These are phyloP conservation scores for Stichopus chloronotus DNA, from an alignment of 35 echinoderm and acorn worm species.

Conservation along the genomic window DNA sequence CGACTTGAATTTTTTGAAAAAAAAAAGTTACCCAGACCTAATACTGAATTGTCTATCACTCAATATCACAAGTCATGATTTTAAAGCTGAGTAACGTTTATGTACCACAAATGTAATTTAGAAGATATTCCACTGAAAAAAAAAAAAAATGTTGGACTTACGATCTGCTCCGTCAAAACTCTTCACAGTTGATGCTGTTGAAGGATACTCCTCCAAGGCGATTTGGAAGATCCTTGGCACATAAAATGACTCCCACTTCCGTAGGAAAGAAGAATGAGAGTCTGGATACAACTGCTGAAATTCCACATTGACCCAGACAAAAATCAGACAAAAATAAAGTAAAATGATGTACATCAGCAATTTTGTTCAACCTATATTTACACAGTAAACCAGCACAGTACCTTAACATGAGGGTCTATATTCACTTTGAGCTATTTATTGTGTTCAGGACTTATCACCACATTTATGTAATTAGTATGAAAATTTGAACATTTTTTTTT, in stretches of 20 bases:
- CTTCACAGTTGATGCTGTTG: conserved; percentile 23
- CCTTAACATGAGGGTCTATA: neutral
- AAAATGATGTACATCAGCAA: conserved; percentile 8
- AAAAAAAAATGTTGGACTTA: neutral
- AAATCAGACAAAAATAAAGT: conserved; percentile 26
- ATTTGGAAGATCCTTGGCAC: conserved; percentile 13
- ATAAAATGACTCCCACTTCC: conserved; percentile 19
- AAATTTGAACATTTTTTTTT: conserved; percentile 26
- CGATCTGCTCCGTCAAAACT: conserved; percentile 24
- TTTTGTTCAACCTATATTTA: conserved; percentile 1
- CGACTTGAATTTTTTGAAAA: conserved; percentile 2
- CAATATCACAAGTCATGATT: conserved; percentile 4
- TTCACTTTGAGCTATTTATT: neutral
- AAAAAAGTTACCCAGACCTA: conserved; percentile 27
- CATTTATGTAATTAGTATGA: neutral
- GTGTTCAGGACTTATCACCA: neutral
- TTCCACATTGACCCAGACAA: conserved; percentile 13
- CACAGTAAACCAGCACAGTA: conserved; percentile 3
- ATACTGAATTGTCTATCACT: conserved; percentile 23
- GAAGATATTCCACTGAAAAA: neutral
- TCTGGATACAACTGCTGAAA: conserved; percentile 32
- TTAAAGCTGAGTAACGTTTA: neutral
- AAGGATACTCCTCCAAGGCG: conserved; percentile 20
- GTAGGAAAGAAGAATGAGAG: neutral
- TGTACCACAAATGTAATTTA: conserved; percentile 17